Base-by-base conservation (phyloP, 1,140 invertebrate genomes). In the Mercenaria mercenaria region DNA sequence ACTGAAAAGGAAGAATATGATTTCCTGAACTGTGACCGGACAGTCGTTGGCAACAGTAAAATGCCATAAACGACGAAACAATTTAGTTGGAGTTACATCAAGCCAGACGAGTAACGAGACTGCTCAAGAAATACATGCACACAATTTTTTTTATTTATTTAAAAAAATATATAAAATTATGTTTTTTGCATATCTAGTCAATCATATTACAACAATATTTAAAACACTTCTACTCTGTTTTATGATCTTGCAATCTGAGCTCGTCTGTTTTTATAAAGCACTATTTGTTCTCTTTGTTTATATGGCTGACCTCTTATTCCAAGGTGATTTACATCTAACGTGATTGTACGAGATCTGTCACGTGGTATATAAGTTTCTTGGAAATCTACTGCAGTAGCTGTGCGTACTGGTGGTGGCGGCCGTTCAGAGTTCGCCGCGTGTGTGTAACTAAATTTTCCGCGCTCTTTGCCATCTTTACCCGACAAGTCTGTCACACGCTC, bases 241-340 rank as follows among this genome's bases (percentile, higher is more conserved):
- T 41, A 72, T 15, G 67, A 39, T 39, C n/a, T 37, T 37, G 37
- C 37, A 39, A 72, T 10, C 13, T 82, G 80, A 82, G 61, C 43
- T 56, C 83, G 41, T 41, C 85, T 79, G n/a, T 64, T 77, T 47
- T 81, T 88, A 52, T 88, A 88, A 13, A 88, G 32, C 13, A 74
- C 61, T 18, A 88, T 79, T 37, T 88, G 50, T 34, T 80, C 76
- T 47, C 56, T 23, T 52, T 81, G 86, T 41, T 43, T 80, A 15
- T 69, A 50, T 26, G 76, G 52, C 18, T 77, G 74, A 6, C 86
- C 86, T 23, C 86, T 59, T 20, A 88, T 88, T n/a, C 86, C 86
- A 13, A 88, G 50, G 39, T 88, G 86, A 43, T 88, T 88, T 0
- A 88, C 76, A 81, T 81, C 86, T 39, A 88, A 29, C 18, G 86